Base-by-base conservation (phyloP, 92 coral and sea anemone genomes). In the Siderastrea radians region DNA sequence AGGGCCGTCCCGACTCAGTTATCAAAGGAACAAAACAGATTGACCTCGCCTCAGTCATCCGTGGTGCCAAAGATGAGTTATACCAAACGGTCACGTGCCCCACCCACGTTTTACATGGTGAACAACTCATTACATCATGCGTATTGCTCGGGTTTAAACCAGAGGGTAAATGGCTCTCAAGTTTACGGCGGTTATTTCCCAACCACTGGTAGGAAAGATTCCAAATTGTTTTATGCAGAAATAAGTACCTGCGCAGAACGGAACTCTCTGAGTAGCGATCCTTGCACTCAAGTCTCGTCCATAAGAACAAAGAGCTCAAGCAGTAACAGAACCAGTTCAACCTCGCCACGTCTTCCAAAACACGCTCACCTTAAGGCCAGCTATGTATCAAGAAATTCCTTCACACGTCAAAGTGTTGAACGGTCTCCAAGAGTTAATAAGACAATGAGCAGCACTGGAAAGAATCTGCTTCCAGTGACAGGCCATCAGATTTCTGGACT, bases 61-160 rank as follows among this genome's bases (percentile, higher is more conserved):
- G 13, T 15, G 52, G 70, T 88, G 49, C 98, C 98, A 49, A 95
- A 79, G 86, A 88, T 95, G 49, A 83, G 91, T 46, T 95, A 95
- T 49, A 95, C 98, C 14, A 87, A 93, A 64, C 68, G 98, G 44
- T 75, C 88, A 7, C 77, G 61, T 49, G 86, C 84, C 8, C 46
- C 66, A 2, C 67, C 81, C 13, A 60, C 80, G n/a, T 66, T 75
- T 19, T 82, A 82, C 67, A 60, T 81, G 87, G 78, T 88, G 83
- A 86, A 84, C 14, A 89, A 76, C 49, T n/a, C 80, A 1, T 26
- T 84, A 17, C 87, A 84, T 50, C 81, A 51, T 47, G 44, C 50
- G 3, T 60, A 62, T 4, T 73, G 14, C 45, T 19, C 80, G 14
- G 72, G 72, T 19, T 55, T 45, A 1, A 74, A 70, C 64, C 79